Percentiles rank a stretch among this genome's conserved stretches.
These are phyloP conservation scores for Pantherophis alleghaniensis DNA, from an alignment of 2,797 vertebrate species.

Conservation along the genomic window DNA sequence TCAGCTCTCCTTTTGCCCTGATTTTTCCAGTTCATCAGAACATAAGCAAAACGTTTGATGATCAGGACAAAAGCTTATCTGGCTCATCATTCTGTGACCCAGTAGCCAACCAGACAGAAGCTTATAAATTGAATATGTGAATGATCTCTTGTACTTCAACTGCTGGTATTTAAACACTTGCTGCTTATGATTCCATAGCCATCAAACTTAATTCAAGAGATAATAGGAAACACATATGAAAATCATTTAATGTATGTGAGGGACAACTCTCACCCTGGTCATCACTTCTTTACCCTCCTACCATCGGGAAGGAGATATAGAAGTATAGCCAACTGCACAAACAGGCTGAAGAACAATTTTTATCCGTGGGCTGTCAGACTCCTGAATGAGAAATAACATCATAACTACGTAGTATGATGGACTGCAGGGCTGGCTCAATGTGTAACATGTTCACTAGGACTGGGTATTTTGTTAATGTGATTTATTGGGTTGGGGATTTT, in stretches of 20 bases:
- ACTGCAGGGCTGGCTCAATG: too few relatives aligned
- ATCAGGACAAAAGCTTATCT: neutral
- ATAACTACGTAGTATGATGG: too few relatives aligned
- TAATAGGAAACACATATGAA: neutral
- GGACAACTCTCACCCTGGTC: too few relatives aligned
- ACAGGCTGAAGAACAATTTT: too few relatives aligned
- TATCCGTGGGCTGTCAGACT: too few relatives aligned
- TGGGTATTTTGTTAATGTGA: too few relatives aligned
- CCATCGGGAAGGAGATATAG: too few relatives aligned
- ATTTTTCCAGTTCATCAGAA: neutral
- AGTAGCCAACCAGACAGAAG: neutral
- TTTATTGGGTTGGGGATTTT: too few relatives aligned
- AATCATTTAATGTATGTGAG: neutral
- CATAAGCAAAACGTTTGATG: neutral
- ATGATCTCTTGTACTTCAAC: neutral
- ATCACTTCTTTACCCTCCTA: too few relatives aligned
- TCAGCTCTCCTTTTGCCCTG: neutral
- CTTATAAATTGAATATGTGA: neutral
- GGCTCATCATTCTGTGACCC: neutral
- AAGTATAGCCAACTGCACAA: too few relatives aligned
- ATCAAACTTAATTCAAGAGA: neutral
- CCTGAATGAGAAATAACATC: too few relatives aligned
- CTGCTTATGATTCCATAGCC: neutral
- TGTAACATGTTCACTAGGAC: too few relatives aligned
- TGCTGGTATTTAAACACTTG: neutral